Percentiles rank a stretch among this genome's conserved stretches.
Conservation (phyloP, 2,113 vertebrate species). For the Pithys albifrons region DNA sequence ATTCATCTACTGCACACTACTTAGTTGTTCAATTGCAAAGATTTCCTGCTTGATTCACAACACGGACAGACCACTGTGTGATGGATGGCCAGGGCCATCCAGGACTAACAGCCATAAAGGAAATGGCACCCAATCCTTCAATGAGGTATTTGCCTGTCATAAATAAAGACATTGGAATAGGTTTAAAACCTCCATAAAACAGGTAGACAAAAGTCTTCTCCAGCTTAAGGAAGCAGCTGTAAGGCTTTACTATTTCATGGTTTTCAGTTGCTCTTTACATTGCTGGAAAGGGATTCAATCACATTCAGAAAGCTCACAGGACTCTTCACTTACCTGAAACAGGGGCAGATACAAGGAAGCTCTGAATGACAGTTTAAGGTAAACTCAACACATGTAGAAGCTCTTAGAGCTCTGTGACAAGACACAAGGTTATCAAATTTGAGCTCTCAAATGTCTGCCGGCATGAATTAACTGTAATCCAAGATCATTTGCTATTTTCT, state of each 20-base stretch:
- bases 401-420: neutral
- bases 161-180: neutral
- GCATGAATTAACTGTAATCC: neutral
- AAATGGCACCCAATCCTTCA: neutral
- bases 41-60: neutral
- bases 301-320: neutral
- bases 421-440: neutral
- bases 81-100: neutral
- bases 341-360: neutral
- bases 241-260: neutral
- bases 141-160: neutral
- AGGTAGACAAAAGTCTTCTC: neutral
- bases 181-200: neutral
- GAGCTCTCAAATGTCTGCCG: neutral
- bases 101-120: neutral
- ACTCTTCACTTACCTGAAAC: neutral
- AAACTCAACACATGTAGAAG: neutral
- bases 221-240: neutral
- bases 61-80: neutral
- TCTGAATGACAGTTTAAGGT: neutral
- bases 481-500: neutral
- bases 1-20: neutral
- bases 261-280: neutral
- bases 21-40: neutral
- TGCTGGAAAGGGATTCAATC: neutral